Evolutionary conservation across 37 sponge, comb jelly and placozoan genomes (phyloP).

Genomic region (Haliclona indistincta): DNA sequence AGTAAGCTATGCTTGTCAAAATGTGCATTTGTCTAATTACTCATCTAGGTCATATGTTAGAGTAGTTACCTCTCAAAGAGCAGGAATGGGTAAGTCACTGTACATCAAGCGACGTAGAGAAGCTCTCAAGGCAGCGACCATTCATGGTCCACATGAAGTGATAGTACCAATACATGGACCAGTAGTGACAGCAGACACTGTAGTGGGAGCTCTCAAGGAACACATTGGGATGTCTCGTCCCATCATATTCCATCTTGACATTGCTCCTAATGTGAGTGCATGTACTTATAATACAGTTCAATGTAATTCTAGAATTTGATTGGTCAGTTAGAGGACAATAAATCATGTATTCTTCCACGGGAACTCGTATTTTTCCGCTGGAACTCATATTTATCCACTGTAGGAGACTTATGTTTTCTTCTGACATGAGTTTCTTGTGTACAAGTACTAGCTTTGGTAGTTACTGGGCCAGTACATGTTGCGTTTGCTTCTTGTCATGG

Average conservation of each 20-base stretch:
- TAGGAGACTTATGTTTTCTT: too few species aligned
- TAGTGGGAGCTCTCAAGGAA: constrained; percentile 24
- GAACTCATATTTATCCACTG: too few species aligned
- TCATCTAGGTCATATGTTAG: constrained; percentile 1
- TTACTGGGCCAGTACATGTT: too few species aligned
- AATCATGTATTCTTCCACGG: too few species aligned
- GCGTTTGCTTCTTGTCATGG: too few species aligned
- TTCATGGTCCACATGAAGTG: neutral
- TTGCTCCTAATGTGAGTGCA: constrained; percentile 53
- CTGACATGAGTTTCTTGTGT: too few species aligned
- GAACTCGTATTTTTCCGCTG: too few species aligned
- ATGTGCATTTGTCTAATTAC: neutral
- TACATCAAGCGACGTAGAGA: neutral
- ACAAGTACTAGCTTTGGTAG: too few species aligned
- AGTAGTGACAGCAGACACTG: constrained; percentile 37
- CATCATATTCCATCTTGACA: constrained; percentile 51
- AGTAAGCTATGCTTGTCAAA: neutral
- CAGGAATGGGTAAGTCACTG: constrained; percentile 7
- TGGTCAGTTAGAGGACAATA: too few species aligned
- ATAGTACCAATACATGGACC: constrained; percentile 70
- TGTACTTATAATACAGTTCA: neutral
- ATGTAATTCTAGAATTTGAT: neutral
- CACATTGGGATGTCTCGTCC: neutral
- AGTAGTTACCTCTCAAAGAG: neutral
- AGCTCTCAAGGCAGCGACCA: neutral